Evolutionary conservation across 2,113 vertebrate genomes (phyloP).

Genomic region (Gallinago media): DNA sequence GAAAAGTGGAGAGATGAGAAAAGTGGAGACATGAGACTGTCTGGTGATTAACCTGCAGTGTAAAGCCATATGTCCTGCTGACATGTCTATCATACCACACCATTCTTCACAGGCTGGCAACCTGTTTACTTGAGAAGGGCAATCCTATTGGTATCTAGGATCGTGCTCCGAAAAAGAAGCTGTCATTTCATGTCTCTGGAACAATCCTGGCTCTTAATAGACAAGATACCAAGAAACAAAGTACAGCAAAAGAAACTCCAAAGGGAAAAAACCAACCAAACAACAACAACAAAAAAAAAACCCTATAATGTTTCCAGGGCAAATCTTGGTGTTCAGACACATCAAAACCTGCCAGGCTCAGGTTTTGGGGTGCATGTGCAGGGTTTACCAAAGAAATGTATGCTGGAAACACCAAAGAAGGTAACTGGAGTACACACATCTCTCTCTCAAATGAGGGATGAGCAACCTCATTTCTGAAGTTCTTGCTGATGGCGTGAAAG

Average conservation of each 20-base stretch:
- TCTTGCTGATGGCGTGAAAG: neutral
- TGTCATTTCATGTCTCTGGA: constrained; percentile 51
- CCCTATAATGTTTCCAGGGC: neutral
- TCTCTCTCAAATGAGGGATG: neutral
- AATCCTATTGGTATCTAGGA: constrained; percentile 34
- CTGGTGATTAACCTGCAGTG: constrained; percentile 47
- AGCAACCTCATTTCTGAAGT: neutral
- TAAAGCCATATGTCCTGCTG: constrained; percentile 47
- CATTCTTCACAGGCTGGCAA: constrained; percentile 6
- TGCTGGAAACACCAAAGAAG: neutral
- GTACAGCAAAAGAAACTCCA: constrained; percentile 37
- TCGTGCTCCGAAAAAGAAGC: neutral
- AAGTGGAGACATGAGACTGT: constrained; percentile 7
- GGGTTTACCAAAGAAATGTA: neutral
- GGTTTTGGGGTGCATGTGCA: neutral
- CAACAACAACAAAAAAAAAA: neutral
- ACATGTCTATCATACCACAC: neutral
- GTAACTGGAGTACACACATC: neutral
- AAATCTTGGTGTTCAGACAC: constrained; percentile 20
- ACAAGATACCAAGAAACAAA: constrained; percentile 52
- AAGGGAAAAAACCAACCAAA: neutral
- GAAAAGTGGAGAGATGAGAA: neutral
- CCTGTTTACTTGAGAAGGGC: constrained; percentile 24
- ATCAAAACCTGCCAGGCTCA: constrained; percentile 22
- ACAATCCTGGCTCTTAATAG: constrained; percentile 35